Evolutionary conservation across 30 jellyfish, hydroid and myxozoan species (phyloP), one percentile per base, ranked within the genome.

Genomic region (Clytia hemisphaerica): DNA sequence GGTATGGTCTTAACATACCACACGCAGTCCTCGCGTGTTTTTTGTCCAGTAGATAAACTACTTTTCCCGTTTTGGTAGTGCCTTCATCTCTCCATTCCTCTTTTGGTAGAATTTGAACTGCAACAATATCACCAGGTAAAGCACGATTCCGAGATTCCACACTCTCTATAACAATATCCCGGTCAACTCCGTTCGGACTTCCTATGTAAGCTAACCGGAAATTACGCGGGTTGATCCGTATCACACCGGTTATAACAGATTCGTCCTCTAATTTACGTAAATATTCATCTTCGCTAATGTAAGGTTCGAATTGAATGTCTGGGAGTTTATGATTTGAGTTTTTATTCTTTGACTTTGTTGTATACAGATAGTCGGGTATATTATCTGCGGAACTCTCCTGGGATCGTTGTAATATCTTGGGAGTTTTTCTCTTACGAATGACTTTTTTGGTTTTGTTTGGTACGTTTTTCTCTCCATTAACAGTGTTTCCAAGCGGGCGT

Each of bases 51-150:
- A 83, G 58, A 16, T 60, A 25, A 26, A 83, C 95, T 51, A 83
- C 92, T 19, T 78, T 53, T 15, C 92, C 95, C 5, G 37, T 45
- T 6, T 63, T 26, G 38, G 32, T 58, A 9, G 22, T 27, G 19
- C 22, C 58, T 14, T 46, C 75, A 36, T 73, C 88, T 3, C 66
- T 47, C 28, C 53, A n/a, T 14, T 59, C 54, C 5, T 74, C 63
- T 14, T 26, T 66, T 24, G 59, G 71, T 3, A 75, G 38, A 57
- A 65, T 26, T 57, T 75, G 80, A 2, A 83, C 95, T 12, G 81
- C 92, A 19, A 83, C 95, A 32, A 64, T 24, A 67, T 83, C 95
- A 14, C 88, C 95, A 38, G 67, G 80, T 21, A 83, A 36, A 21
- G 95, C 92, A 35, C 92, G 45, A 61, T 83, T 83, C 36, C 95